Conservation (phyloP, 2,888 invertebrate species). For the Cheilosia vernalis region DNA sequence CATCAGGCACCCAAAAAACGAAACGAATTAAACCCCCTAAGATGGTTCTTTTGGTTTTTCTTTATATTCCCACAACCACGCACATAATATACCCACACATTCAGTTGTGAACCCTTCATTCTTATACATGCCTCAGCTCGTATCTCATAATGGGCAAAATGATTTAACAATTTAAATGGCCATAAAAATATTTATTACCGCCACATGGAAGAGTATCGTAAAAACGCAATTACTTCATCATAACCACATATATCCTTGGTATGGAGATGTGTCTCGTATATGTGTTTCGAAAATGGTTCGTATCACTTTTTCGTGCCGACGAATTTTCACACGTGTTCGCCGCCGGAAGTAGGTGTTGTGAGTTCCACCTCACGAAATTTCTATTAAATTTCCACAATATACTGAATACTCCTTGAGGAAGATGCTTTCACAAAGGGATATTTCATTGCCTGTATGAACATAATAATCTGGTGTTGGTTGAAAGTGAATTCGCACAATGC, state of each 20-base stretch:
- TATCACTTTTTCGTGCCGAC: slow-evolving; percentile 18
- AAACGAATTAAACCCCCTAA: slow-evolving; percentile 54
- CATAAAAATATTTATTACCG: slow-evolving; percentile 72
- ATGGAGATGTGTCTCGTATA: slow-evolving; percentile 7
- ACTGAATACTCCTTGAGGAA: slow-evolving; percentile 53
- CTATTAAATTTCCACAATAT: slow-evolving; percentile 65
- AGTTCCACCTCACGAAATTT: slow-evolving; percentile 66
- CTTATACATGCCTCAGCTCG: slow-evolving; percentile 31
- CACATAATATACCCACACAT: background rate
- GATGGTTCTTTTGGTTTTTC: background rate
- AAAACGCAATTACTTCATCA: slow-evolving; percentile 72
- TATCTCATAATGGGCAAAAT: slow-evolving; percentile 67
- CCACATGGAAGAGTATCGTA: slow-evolving; percentile 72
- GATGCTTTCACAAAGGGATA: slow-evolving; percentile 42
- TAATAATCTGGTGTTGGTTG: slow-evolving; percentile 9
- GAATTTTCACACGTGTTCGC: slow-evolving; percentile 20
- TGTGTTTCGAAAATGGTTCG: slow-evolving; percentile 34
- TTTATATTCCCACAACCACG: background rate
- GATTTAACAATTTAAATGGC: slow-evolving; percentile 74
- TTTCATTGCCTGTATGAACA: slow-evolving; percentile 63
- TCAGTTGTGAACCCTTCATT: slow-evolving; percentile 28
- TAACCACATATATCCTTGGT: slow-evolving; percentile 58
- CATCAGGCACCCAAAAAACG: slow-evolving; percentile 33
- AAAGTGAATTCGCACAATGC: slow-evolving; percentile 45
- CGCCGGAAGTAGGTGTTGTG: background rate